Percentiles rank a stretch among this genome's conserved stretches.
phyloP scores from a whole-genome alignment of 2,797 vertebrate genomes.

The Okamejei kenojei region DNA sequence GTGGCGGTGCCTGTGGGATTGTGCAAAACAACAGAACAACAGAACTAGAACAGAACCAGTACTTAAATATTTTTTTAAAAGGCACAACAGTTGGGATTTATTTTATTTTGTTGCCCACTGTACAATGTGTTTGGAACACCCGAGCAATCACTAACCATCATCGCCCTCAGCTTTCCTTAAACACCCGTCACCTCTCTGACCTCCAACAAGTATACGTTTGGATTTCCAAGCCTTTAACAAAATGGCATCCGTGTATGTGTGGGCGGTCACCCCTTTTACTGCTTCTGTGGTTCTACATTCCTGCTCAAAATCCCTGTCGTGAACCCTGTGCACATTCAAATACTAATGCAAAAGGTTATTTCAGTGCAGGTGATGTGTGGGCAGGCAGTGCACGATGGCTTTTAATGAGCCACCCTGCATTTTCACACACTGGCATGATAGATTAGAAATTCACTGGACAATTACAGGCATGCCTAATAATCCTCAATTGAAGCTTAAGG shows the following conservation, averaged over 20 bases:
- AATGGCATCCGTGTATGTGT: not conserved
- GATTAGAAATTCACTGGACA: not conserved
- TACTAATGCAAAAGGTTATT: too few relatives aligned
- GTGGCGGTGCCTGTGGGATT: too few relatives aligned
- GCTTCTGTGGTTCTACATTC: not conserved
- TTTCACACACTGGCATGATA: not conserved
- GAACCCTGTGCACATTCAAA: not conserved
- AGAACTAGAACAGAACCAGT: too few relatives aligned
- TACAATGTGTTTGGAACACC: not conserved
- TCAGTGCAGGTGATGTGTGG: too few relatives aligned
- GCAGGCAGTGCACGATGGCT: not conserved
- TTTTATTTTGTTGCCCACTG: not conserved
- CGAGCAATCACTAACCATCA: not conserved
- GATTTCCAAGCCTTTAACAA: not conserved
- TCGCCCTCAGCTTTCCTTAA: not conserved
- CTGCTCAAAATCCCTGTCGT: not conserved
- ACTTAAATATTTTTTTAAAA: too few relatives aligned
- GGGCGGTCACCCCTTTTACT: not conserved
- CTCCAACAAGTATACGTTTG: not conserved
- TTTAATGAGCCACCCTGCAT: not conserved
- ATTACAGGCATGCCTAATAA: not conserved
- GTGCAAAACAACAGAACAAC: too few relatives aligned
- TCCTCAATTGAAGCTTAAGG: not conserved
- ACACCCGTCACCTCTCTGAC: not conserved
- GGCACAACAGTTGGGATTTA: too few relatives aligned